Evolutionary conservation across 2,888 invertebrate species (phyloP).

Genomic region (Pandemis heparana): DNA sequence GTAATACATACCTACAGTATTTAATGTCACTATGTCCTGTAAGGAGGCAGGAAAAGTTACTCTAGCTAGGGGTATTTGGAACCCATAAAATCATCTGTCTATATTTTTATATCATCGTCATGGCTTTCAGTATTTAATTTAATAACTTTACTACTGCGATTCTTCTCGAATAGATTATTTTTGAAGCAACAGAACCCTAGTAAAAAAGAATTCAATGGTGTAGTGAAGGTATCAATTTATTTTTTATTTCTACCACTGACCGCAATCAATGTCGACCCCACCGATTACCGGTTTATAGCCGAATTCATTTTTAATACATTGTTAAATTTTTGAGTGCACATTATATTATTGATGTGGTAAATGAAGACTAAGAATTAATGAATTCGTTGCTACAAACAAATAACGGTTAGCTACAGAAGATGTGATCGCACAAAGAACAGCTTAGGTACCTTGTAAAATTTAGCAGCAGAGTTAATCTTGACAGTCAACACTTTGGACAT

Average conservation of each 20-base stretch:
- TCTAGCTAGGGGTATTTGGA: no score
- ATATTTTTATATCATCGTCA: no score
- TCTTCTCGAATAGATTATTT: background rate
- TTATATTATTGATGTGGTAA: background rate
- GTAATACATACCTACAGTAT: no score
- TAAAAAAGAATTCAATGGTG: slow-evolving; percentile 3
- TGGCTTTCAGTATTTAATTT: no score
- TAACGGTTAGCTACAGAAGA: background rate
- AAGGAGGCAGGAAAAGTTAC: no score
- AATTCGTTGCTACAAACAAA: background rate
- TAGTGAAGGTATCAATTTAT: slow-evolving; percentile 18
- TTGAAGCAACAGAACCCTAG: slow-evolving; percentile 18
- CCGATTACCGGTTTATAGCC: slow-evolving; percentile 32
- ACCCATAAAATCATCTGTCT: no score
- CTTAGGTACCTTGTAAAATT: background rate
- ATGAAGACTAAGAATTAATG: background rate
- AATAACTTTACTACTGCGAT: no score
- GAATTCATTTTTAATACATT: background rate
- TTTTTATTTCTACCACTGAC: slow-evolving; percentile 39
- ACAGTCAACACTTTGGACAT: slow-evolving; percentile 22
- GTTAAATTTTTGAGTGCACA: background rate
- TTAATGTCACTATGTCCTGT: no score
- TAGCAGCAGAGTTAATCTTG: background rate
- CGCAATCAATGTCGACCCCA: slow-evolving; percentile 38
- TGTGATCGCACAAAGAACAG: background rate